Evolutionary conservation across 1,140 invertebrate species (phyloP), one percentile per base, ranked within the genome.

Genomic region (Grapholita molesta): DNA sequence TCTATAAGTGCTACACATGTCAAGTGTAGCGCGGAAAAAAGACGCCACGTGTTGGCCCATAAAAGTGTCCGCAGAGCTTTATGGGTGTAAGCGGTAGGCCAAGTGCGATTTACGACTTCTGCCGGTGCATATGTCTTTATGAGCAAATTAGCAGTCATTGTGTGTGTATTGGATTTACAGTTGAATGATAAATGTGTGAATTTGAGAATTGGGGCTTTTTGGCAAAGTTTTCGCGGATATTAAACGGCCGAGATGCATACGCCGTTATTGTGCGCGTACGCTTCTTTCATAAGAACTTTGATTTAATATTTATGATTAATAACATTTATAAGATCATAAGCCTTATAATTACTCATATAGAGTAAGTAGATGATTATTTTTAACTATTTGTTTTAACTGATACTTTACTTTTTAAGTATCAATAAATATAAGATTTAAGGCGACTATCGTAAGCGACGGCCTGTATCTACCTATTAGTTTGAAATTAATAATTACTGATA

Each of bases 131-230:
- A 88, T 84, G 83, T 90, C 89, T 91, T 90, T 86, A 85, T 76
- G 83, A 85, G 84, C 88, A 90, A 91, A 91, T 90, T 90, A 90
- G 87, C 84, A 90, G 82, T 88, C 86, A 88, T 89, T 89, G 86
- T 90, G 84, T 77, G 83, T 90, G 83, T 77, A 82, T 84, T 75
- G 77, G 86, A 89, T 89, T 91, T 89, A 89, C 89, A 86, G 71
- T 73, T 69, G 76, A 82, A 79, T 91, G 89, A 90, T 74, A 75
- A 80, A 89, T 90, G 86, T 89, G 86, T 64, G 82, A 88, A 85
- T 83, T 84, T 84, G 38, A 48, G 38, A 48, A 48, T 48, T 48
- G 38, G 38, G 38, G 38, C 12, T 48, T 48, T 42, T 48, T 0
- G 12, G 18, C n/a, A 9, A 7, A 9, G n/a, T 15, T 7, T 48